Conservation (phyloP, 1,140 invertebrate species). For the Meloidogyne exigua region DNA sequence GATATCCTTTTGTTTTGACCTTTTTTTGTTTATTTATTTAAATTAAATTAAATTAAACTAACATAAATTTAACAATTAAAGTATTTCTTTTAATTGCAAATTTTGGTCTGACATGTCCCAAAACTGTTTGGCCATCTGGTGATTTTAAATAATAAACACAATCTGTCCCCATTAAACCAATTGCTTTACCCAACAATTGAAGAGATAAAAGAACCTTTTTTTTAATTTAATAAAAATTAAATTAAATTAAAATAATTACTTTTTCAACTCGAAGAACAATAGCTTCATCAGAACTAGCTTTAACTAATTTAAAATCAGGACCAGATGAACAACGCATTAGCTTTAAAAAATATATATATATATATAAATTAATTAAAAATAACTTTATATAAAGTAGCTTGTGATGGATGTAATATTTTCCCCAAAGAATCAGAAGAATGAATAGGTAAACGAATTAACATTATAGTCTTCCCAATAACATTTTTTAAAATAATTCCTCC, state of each 20-base stretch:
- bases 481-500: constrained; percentile 45
- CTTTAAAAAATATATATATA: constrained; percentile 11
- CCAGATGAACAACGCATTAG: constrained; percentile 16
- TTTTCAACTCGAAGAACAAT: constrained; percentile 14
- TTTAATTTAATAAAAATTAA: neutral
- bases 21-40: neutral
- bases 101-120: constrained; percentile 51
- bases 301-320: constrained; percentile 19
- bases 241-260: constrained; percentile 5
- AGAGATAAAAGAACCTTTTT: constrained; percentile 37
- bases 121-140: constrained; percentile 38
- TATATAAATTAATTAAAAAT: neutral
- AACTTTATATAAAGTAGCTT: constrained; percentile 49
- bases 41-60: neutral
- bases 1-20: constrained; percentile 28
- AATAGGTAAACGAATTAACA: constrained; percentile 40
- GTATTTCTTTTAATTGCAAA: constrained; percentile 47
- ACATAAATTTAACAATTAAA: constrained; percentile 50
- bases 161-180: constrained; percentile 43
- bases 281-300: constrained; percentile 19
- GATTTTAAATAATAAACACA: constrained; percentile 51
- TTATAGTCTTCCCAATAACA: constrained; percentile 40
- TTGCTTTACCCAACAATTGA: constrained; percentile 46
- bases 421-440: constrained; percentile 40
- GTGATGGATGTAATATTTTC: constrained; percentile 48